A percentile compares a stretch with the other conserved stretches of the same genome.
phyloP scores from a whole-genome alignment of 2,113 vertebrate genomes.

The Lichenostomus cassidix region DNA sequence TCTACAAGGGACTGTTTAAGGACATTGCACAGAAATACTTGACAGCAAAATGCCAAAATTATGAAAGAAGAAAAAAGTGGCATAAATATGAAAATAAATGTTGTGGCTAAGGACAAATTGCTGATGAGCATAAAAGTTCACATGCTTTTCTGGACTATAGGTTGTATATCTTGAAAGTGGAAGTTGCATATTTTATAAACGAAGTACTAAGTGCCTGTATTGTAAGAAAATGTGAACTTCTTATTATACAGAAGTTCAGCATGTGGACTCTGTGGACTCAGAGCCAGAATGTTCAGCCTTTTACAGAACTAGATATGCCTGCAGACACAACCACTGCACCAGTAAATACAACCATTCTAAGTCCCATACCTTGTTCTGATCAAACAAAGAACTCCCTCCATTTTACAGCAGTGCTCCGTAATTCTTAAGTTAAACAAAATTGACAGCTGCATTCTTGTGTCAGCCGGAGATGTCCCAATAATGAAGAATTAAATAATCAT shows the following conservation, averaged over 20 bases:
- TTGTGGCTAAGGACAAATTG: neutral
- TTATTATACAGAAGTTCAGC: neutral
- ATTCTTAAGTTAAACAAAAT: neutral
- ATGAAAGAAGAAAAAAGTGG: neutral
- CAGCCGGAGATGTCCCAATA: neutral
- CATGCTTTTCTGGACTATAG: neutral
- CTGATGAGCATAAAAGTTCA: neutral
- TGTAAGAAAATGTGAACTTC: neutral
- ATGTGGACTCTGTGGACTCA: neutral
- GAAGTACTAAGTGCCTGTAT: neutral
- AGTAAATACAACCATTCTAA: neutral
- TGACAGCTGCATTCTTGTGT: neutral
- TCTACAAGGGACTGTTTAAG: neutral
- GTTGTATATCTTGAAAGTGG: neutral
- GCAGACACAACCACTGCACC: neutral
- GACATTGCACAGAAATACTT: neutral
- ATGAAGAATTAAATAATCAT: neutral
- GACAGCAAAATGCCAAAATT: neutral
- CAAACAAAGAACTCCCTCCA: neutral
- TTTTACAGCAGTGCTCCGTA: neutral
- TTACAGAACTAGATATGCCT: neutral
- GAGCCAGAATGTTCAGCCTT: neutral
- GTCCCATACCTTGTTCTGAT: neutral
- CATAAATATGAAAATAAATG: neutral
- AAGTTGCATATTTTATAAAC: neutral